Evolutionary conservation across 2,888 invertebrate species (phyloP).

Genomic region (Coronaproctus castanopsis): DNA sequence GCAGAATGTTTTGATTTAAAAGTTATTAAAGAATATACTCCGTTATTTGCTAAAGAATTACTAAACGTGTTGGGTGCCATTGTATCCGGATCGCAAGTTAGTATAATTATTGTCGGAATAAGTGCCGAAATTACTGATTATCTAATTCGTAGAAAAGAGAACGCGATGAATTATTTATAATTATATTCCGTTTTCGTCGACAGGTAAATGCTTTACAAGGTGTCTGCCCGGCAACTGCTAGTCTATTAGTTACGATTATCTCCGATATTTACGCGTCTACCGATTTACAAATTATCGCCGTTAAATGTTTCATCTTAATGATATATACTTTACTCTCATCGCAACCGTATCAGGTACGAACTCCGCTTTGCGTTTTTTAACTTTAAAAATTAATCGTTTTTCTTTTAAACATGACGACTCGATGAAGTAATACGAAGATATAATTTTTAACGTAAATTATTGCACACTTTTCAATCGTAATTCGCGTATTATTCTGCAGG

Average conservation of each 20-base stretch:
- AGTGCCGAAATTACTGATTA: too few species aligned
- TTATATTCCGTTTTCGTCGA: too few species aligned
- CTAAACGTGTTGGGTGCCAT: slow-evolving; percentile 36
- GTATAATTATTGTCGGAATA: too few species aligned
- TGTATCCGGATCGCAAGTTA: slow-evolving; percentile 38
- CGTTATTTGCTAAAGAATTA: slow-evolving; percentile 28
- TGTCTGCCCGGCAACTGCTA: slow-evolving; percentile 39
- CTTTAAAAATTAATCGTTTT: too few species aligned
- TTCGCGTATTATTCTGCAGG: too few species aligned
- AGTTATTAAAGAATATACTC: slow-evolving; percentile 26
- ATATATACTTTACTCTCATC: slow-evolving; percentile 34
- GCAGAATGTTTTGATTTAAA: slow-evolving; percentile 31
- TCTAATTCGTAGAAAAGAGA: too few species aligned
- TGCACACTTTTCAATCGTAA: slow-evolving; percentile 11
- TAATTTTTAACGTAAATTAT: slow-evolving; percentile 10
- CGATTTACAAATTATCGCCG: slow-evolving; percentile 28
- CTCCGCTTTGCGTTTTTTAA: too few species aligned
- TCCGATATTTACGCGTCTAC: slow-evolving; percentile 27
- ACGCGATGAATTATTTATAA: too few species aligned
- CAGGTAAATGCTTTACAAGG: slow-evolving; percentile 40
- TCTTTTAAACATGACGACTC: too few species aligned
- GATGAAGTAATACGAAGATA: slow-evolving; percentile 2
- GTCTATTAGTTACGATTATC: slow-evolving; percentile 34
- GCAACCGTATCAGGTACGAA: slow-evolving; percentile 33
- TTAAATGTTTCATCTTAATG: slow-evolving; percentile 35